Percentiles rank a stretch among this genome's conserved stretches.
Conservation (phyloP, 2,797 vertebrate genomes). For the Furcifer pardalis region DNA sequence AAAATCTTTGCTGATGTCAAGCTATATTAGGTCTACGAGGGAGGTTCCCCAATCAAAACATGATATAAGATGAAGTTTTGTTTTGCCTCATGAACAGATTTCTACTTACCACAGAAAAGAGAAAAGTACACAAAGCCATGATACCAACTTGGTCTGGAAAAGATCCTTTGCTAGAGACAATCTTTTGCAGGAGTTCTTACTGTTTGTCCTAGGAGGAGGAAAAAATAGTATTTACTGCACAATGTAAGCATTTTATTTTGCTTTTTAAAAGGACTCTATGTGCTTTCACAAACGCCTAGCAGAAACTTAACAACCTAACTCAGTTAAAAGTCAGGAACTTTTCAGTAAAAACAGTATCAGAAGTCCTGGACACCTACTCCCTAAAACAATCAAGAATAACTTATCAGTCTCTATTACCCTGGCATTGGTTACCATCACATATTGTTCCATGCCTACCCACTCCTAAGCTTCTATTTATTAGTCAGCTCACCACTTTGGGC, state of each 20-base stretch:
- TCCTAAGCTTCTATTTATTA: neutral
- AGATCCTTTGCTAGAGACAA: neutral
- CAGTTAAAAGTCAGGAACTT: neutral
- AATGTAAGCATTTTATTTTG: neutral
- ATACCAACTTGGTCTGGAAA: constrained; percentile 1
- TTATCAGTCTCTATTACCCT: neutral
- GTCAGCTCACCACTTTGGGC: neutral
- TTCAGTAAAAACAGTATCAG: neutral
- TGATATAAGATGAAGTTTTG: neutral
- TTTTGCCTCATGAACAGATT: neutral
- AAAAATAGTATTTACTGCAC: neutral
- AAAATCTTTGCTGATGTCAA: no score
- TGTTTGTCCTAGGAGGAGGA: neutral
- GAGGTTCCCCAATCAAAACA: no score
- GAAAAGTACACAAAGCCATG: constrained; percentile 12
- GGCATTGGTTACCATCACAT: neutral
- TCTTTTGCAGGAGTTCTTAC: neutral
- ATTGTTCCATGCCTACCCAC: neutral
- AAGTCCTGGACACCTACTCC: neutral
- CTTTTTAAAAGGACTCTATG: neutral
- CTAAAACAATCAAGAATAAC: neutral
- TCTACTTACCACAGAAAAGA: constrained; percentile 22
- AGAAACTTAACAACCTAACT: neutral
- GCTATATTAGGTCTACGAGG: no score
- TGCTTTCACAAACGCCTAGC: neutral